Percentiles rank a stretch among this genome's conserved stretches.
These are phyloP conservation scores for Pissodes strobi DNA, from an alignment of 1,140 invertebrate genomes.

Conservation along the genomic window DNA sequence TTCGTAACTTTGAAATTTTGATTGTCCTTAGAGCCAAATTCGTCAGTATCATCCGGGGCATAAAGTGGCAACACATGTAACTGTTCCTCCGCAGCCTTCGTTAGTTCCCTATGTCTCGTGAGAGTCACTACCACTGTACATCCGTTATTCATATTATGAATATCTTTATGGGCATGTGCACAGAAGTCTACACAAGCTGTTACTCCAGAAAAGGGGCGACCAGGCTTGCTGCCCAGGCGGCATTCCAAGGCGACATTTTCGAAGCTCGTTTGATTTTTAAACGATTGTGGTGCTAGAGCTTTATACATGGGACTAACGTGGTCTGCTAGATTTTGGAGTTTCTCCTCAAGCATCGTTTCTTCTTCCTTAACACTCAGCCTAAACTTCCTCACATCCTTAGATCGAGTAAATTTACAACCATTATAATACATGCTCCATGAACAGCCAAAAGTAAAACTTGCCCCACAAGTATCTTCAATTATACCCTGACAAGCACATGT, in stretches of 20 bases:
- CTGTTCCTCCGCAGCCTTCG: conserved; percentile 86
- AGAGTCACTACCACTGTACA: conserved; percentile 94
- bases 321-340: conserved; percentile 86
- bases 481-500: conserved; percentile 96
- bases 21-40: conserved; percentile 84
- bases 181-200: conserved; percentile 96
- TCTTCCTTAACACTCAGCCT: conserved; percentile 85
- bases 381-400: conserved; percentile 91
- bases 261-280: conserved; percentile 89
- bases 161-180: conserved; percentile 91
- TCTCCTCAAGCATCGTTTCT: conserved; percentile 82
- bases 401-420: conserved; percentile 94
- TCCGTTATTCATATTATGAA: conserved; percentile 97
- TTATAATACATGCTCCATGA: conserved; percentile 99
- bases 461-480: conserved; percentile 85
- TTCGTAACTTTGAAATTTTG: conserved; percentile 81
- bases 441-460: conserved; percentile 95
- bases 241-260: conserved; percentile 88
- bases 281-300: conserved; percentile 85
- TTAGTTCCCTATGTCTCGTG: conserved; percentile 78
- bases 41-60: conserved; percentile 86
- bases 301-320: conserved; percentile 84
- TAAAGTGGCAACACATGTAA: conserved; percentile 93
- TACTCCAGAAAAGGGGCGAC: conserved; percentile 93
- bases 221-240: conserved; percentile 81